Evolutionary conservation across 2,888 invertebrate genomes (phyloP).

Genomic region (Pachliopta kotzebuea): DNA sequence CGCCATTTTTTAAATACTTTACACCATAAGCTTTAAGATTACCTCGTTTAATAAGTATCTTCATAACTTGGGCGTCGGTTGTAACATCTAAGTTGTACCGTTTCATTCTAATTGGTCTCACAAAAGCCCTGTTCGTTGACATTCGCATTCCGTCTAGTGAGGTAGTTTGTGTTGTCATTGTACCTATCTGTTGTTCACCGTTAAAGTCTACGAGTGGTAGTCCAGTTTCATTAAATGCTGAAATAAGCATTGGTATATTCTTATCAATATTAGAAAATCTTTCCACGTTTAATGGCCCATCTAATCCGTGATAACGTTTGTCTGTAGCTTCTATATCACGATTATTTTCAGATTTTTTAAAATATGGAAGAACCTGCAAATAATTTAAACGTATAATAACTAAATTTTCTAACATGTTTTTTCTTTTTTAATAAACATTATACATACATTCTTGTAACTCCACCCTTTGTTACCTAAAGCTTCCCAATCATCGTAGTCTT

Average conservation of each 20-base stretch:
- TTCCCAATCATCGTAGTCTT: slow-evolving; percentile 85
- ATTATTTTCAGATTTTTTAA: slow-evolving; percentile 83
- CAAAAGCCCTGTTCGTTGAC: slow-evolving; percentile 83
- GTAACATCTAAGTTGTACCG: slow-evolving; percentile 70
- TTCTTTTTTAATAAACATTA: slow-evolving; percentile 4
- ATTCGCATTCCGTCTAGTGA: slow-evolving; percentile 77
- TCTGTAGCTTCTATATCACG: slow-evolving; percentile 69
- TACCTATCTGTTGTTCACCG: slow-evolving; percentile 78
- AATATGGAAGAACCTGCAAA: slow-evolving; percentile 82
- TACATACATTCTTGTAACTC: slow-evolving; percentile 76
- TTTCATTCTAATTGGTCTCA: slow-evolving; percentile 80
- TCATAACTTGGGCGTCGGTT: slow-evolving; percentile 75
- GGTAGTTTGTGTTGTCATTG: slow-evolving; percentile 82
- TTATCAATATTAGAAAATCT: slow-evolving; percentile 80
- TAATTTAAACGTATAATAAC: background rate
- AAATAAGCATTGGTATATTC: slow-evolving; percentile 73
- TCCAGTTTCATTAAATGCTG: slow-evolving; percentile 82
- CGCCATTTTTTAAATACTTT: slow-evolving; percentile 47
- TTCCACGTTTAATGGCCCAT: slow-evolving; percentile 82
- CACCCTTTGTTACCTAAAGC: slow-evolving; percentile 81
- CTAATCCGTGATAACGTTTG: slow-evolving; percentile 74
- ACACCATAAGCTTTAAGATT: slow-evolving; percentile 52
- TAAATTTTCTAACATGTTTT: background rate
- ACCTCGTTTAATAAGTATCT: slow-evolving; percentile 74
- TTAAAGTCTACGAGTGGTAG: slow-evolving; percentile 80